phyloP scores from a whole-genome alignment of 2,888 invertebrate species.

The Boloria selene region DNA sequence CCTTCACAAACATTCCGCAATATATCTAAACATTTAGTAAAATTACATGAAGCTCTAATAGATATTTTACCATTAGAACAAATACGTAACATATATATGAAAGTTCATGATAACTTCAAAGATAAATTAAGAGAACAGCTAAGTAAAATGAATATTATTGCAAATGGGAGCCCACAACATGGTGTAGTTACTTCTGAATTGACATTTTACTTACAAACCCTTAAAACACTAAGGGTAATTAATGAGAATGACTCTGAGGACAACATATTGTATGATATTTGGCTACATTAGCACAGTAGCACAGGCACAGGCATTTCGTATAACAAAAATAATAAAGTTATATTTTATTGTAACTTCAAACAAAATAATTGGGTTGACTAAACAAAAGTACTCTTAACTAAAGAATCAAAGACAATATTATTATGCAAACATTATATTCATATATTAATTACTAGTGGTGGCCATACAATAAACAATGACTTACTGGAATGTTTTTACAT shows the following conservation, averaged over 20 bases:
- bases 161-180: constrained; percentile 98
- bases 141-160: constrained; percentile 92
- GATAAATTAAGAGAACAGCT: constrained; percentile 92
- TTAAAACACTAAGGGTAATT: constrained; percentile 90
- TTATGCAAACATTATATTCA: too few relatives aligned
- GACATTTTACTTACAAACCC: constrained; percentile 94
- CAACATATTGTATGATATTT: constrained; percentile 91
- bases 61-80: constrained; percentile 91
- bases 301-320: neutral
- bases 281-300: constrained; percentile 82
- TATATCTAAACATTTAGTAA: constrained; percentile 93
- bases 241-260: constrained; percentile 88
- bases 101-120: constrained; percentile 93
- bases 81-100: constrained; percentile 88
- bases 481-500: too few relatives aligned
- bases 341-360: too few relatives aligned
- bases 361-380: too few relatives aligned
- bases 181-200: constrained; percentile 96
- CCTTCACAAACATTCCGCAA: constrained; percentile 95
- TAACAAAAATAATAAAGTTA: too few relatives aligned
- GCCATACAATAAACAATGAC: too few relatives aligned
- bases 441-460: too few relatives aligned
- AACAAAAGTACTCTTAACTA: too few relatives aligned
- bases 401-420: too few relatives aligned
- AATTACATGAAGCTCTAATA: constrained; percentile 94